Evolutionary conservation across 2,797 vertebrate species (phyloP), one percentile per base, ranked within the genome.

Genomic region (Macrochelys suwanniensis): DNA sequence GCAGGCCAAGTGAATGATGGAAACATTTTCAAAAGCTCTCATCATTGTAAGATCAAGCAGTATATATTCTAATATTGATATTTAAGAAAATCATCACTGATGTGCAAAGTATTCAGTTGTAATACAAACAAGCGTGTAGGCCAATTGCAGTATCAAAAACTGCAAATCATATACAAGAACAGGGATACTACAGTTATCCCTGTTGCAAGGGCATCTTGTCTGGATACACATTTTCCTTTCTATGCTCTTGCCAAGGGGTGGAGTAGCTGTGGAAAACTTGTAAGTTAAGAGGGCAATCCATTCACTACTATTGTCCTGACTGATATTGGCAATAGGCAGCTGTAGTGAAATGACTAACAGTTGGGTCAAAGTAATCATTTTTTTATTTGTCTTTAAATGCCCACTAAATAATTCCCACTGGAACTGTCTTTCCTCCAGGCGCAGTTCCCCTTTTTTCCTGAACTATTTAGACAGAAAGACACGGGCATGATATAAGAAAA

Each of bases 401-500:
- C 71, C 23, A 65, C 16, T 68, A n/a, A 79, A 79, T 56, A 84
- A 31, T 45, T 79, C 76, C 15, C 56, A 26, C 74, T 76, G 42
- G 12, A 92, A 86, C 26, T 79, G 45, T 4, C 76, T 82, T n/a
- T 4, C 50, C 3, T 74, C 2, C 9, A 80, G 61, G 45, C 71
- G 31, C 37, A 82, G 85, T 82, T 71, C 28, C 76, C 74, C 79
- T 26, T 78, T 85, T 42, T 4, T 7, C 89, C 10, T 15, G 59
- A 94, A 90, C 17, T 80, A 50, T 76, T 95, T 47, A 84, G 42
- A 51, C 12, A 49, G 37, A 33, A 79, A 42, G 33, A 81, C 4
- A 80, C 87, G 10, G 25, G 56, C 3, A 33, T 0, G 0, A 79
- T 17, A 5, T 19, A 81, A 0, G 0, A 4, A 47, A 0, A 61